Evolutionary conservation across 2,888 invertebrate species (phyloP).

Genomic region (Trichopoda pennipes): DNA sequence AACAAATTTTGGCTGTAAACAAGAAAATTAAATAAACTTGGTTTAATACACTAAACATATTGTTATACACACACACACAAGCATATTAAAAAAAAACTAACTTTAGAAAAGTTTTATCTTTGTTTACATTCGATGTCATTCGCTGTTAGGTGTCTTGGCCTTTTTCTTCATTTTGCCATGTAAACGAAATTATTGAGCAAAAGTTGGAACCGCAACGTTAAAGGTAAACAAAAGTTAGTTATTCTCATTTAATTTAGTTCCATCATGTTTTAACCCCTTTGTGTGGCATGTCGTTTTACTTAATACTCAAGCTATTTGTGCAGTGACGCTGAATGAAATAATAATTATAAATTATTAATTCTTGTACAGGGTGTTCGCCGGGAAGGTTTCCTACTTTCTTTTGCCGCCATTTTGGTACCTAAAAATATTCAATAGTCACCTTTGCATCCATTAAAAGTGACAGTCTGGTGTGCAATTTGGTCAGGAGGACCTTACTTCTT

Average conservation of each 20-base stretch:
- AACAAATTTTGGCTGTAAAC: slow-evolving; percentile 3
- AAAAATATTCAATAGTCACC: too few relatives aligned
- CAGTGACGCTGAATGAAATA: neutral
- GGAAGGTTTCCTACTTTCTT: too few relatives aligned
- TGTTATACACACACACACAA: neutral
- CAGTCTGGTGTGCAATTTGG: too few relatives aligned
- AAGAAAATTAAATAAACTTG: slow-evolving; percentile 23
- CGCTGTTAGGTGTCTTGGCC: slow-evolving; percentile 3
- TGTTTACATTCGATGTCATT: slow-evolving; percentile 39
- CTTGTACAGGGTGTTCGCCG: too few relatives aligned
- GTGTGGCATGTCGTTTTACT: slow-evolving; percentile 17
- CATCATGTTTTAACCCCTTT: slow-evolving; percentile 37
- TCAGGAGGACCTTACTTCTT: too few relatives aligned
- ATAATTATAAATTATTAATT: neutral
- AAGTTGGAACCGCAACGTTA: slow-evolving; percentile 65
- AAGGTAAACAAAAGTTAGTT: slow-evolving; percentile 69
- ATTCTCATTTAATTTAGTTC: slow-evolving; percentile 60
- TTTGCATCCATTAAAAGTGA: too few relatives aligned
- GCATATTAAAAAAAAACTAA: slow-evolving; percentile 9
- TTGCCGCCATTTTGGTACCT: too few relatives aligned
- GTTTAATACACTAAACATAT: neutral
- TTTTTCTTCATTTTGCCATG: slow-evolving; percentile 19
- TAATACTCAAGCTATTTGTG: slow-evolving; percentile 12
- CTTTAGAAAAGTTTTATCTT: slow-evolving; percentile 32
- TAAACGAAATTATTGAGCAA: slow-evolving; percentile 48